Evolutionary conservation across 2,888 invertebrate species (phyloP).

Genomic region (Hesperia comma): DNA sequence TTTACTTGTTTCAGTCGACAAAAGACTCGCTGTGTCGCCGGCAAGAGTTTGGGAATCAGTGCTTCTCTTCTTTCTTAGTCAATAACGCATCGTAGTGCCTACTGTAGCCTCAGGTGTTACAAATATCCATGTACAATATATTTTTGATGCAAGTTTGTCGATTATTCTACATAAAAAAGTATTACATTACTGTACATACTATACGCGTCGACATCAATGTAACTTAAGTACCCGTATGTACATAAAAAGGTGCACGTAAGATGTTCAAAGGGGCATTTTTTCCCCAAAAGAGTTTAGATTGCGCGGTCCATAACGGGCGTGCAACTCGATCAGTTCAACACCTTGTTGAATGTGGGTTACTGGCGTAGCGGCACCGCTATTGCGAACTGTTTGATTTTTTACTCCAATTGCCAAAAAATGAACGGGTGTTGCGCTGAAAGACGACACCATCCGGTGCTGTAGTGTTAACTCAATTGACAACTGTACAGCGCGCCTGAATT

Average conservation of each 20-base stretch:
- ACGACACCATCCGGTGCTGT: slow-evolving; percentile 71
- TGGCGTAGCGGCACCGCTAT: slow-evolving; percentile 62
- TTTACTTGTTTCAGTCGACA: no score
- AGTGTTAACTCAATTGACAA: slow-evolving; percentile 40
- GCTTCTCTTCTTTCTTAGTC: no score
- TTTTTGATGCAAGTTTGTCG: no score
- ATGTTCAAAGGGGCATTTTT: slow-evolving; percentile 60
- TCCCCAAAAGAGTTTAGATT: slow-evolving; percentile 66
- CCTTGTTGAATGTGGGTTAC: slow-evolving; percentile 83
- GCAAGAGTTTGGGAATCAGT: no score
- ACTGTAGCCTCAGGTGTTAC: no score
- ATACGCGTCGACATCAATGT: neutral
- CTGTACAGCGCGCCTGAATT: slow-evolving; percentile 1
- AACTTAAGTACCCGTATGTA: slow-evolving; percentile 1
- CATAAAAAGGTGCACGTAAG: slow-evolving; percentile 30
- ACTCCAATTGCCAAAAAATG: slow-evolving; percentile 66
- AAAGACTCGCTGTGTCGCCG: no score
- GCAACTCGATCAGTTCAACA: slow-evolving; percentile 80
- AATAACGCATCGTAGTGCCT: no score
- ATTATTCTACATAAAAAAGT: no score
- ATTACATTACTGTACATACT: neutral
- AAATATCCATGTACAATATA: no score
- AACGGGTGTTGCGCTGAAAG: slow-evolving; percentile 68
- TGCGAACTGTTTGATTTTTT: slow-evolving; percentile 63
- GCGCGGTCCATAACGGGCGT: slow-evolving; percentile 66